A percentile compares a stretch with the other conserved stretches of the same genome.
Conservation (phyloP, 1,140 invertebrate species). For the Rhizoglyphus robini region DNA sequence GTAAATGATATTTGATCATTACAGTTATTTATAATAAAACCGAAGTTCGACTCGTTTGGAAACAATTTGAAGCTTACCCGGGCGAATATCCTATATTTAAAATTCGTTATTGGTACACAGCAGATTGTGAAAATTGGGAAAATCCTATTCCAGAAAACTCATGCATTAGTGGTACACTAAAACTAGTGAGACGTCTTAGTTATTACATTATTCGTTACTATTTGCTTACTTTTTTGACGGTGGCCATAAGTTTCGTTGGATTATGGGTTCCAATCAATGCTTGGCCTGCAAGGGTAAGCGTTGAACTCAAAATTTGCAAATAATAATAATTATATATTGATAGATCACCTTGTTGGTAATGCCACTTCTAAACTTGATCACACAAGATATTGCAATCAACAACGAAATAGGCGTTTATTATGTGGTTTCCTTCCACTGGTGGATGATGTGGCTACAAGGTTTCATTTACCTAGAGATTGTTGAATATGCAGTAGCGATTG, state of each 20-base stretch:
- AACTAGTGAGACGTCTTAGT: slow-evolving; percentile 21
- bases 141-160: slow-evolving; percentile 17
- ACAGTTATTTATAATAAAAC: not conserved
- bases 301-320: not conserved
- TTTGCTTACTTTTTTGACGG: slow-evolving; percentile 25
- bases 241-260: slow-evolving; percentile 24
- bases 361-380: slow-evolving; percentile 17
- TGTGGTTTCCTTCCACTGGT: slow-evolving; percentile 21
- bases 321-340: not conserved
- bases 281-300: slow-evolving; percentile 24
- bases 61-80: not conserved
- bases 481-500: slow-evolving; percentile 18
- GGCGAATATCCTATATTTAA: slow-evolving; percentile 11
- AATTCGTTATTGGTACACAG: slow-evolving; percentile 2
- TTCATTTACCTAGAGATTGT: slow-evolving; percentile 9
- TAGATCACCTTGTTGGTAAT: slow-evolving; percentile 10
- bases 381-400: slow-evolving; percentile 16
- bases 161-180: slow-evolving; percentile 22
- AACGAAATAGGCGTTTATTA: slow-evolving; percentile 14
- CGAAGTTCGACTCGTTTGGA: not conserved
- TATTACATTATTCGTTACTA: slow-evolving; percentile 27
- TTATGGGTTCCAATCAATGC: slow-evolving; percentile 26
- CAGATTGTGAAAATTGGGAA: not conserved
- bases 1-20: not conserved
- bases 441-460: slow-evolving; percentile 20